These are phyloP conservation scores for Rhagonycha fulva DNA, from an alignment of 2,888 invertebrate species.

Conservation along the genomic window DNA sequence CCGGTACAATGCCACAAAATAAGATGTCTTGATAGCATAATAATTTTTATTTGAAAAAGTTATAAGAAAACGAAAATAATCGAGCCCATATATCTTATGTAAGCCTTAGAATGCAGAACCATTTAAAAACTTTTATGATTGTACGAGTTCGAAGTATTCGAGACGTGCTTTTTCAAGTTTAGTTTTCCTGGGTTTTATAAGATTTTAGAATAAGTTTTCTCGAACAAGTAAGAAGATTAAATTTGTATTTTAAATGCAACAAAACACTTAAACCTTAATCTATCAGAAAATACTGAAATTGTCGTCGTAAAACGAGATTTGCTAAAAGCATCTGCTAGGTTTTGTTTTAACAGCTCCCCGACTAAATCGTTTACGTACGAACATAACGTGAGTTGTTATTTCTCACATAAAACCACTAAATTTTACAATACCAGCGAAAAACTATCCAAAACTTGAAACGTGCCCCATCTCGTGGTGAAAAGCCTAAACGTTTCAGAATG, in stretches of 20 bases:
- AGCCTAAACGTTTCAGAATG: not conserved
- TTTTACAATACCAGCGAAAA: not conserved
- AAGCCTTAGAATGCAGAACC: conserved; percentile 42
- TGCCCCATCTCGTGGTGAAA: not conserved
- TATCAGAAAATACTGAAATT: not conserved
- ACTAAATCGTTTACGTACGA: not conserved
- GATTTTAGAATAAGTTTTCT: conserved; percentile 44
- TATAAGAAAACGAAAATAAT: conserved; percentile 21
- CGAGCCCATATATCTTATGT: conserved; percentile 41
- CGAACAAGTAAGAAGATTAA: conserved; percentile 41
- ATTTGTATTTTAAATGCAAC: conserved; percentile 36
- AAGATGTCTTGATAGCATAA: not conserved
- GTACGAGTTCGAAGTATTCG: conserved; percentile 44
- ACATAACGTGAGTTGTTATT: not conserved
- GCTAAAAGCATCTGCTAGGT: not conserved
- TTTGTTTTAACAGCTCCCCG: not conserved
- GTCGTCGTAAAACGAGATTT: not conserved
- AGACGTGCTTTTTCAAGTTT: conserved; percentile 43
- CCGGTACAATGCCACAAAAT: not conserved
- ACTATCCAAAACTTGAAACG: not conserved
- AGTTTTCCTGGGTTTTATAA: conserved; percentile 39
- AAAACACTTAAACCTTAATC: not conserved
- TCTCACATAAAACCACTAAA: no score
- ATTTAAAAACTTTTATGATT: conserved; percentile 47
- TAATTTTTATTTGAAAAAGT: conserved; percentile 26